Evolutionary conservation across 2,797 vertebrate genomes (phyloP).

Genomic region (Karalla daura): DNA sequence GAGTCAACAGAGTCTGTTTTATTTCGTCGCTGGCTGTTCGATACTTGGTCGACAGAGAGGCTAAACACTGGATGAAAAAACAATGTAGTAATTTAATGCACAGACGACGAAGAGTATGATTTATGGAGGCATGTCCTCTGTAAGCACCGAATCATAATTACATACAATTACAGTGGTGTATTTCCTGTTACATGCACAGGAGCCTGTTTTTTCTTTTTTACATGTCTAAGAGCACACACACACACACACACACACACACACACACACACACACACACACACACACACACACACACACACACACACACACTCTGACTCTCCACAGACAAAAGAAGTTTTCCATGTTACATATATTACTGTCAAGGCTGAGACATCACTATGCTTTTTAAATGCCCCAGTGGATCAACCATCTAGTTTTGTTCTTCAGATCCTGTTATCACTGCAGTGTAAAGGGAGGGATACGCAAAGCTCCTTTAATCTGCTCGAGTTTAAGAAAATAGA

Average conservation of each 20-base stretch:
- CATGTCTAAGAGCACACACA: background rate
- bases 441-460: background rate
- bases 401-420: slow-evolving; percentile 14
- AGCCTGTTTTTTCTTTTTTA: slow-evolving; percentile 24
- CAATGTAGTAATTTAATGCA: background rate
- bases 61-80: background rate
- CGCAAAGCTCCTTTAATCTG: slow-evolving; percentile 2
- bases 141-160: background rate
- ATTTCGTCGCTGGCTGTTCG: too few species aligned
- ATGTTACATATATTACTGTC: slow-evolving; percentile 10
- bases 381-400: slow-evolving; percentile 31
- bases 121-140: background rate
- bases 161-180: background rate
- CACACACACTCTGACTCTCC: slow-evolving; percentile 1
- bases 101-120: background rate
- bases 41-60: background rate
- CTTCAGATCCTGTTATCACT: slow-evolving; percentile 23
- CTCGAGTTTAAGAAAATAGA: slow-evolving; percentile 5
- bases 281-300: background rate
- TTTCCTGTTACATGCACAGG: background rate
- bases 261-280: background rate
- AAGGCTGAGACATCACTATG: slow-evolving; percentile 16
- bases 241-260: background rate
- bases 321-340: background rate
- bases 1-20: too few species aligned